These are phyloP conservation scores for Champsocephalus esox DNA, from an alignment of 2,797 vertebrate species.

Conservation along the genomic window DNA sequence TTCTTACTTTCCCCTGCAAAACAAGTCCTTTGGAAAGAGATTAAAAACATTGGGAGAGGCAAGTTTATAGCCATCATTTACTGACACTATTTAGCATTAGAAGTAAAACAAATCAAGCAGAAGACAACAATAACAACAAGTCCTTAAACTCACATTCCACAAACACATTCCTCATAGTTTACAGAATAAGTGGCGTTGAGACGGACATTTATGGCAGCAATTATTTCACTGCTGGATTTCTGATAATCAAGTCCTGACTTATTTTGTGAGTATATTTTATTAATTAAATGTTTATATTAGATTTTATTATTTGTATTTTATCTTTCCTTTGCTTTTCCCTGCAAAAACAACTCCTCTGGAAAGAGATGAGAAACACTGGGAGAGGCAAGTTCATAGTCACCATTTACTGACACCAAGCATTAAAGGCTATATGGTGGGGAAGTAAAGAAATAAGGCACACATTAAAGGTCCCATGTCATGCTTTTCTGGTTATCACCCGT, in stretches of 20 bases:
- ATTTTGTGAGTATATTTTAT: too few species aligned
- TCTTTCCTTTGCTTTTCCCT: slow-evolving; percentile 14
- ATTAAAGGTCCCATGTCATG: too few species aligned
- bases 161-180: neutral
- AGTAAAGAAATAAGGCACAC: too few species aligned
- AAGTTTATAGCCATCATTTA: neutral
- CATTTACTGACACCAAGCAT: neutral
- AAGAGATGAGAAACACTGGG: neutral
- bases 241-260: neutral
- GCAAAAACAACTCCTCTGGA: slow-evolving; percentile 39
- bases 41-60: neutral
- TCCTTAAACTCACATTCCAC: neutral
- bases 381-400: neutral
- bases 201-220: neutral
- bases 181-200: neutral
- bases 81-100: neutral
- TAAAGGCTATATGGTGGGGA: too few species aligned
- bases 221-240: neutral
- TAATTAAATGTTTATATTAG: too few species aligned
- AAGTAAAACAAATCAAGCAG: too few species aligned
- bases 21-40: slow-evolving; percentile 25
- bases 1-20: slow-evolving; percentile 32
- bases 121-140: slow-evolving; percentile 1
- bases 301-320: neutral
- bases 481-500: too few species aligned